These are phyloP conservation scores for Hirudo medicinalis DNA, from an alignment of 1,140 invertebrate genomes.

Conservation along the genomic window DNA sequence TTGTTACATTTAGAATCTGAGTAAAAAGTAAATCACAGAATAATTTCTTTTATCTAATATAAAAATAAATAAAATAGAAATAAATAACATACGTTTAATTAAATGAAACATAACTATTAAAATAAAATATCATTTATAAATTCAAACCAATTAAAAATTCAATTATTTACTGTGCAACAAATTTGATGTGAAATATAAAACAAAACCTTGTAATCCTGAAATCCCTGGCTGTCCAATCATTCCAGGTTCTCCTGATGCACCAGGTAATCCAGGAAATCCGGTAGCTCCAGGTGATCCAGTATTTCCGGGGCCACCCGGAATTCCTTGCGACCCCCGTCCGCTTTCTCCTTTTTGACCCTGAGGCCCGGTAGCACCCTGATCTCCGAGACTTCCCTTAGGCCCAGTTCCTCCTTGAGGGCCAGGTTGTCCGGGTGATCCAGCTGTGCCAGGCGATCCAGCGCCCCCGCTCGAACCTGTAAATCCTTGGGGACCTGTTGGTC, in stretches of 20 bases:
- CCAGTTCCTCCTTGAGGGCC: slow-evolving; percentile 17
- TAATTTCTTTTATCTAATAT: background rate
- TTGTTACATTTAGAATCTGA: too few species aligned
- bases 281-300: slow-evolving; percentile 10
- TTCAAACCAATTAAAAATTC: too few species aligned
- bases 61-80: background rate
- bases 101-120: too few species aligned
- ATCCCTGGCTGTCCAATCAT: slow-evolving; percentile 8
- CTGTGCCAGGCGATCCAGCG: slow-evolving; percentile 4
- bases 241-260: slow-evolving; percentile 12
- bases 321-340: slow-evolving; percentile 13
- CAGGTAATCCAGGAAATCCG: slow-evolving; percentile 11
- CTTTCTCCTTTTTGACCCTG: slow-evolving; percentile 17
- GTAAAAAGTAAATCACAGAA: too few species aligned
- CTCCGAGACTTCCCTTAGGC: slow-evolving; percentile 5
- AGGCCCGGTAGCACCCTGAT: slow-evolving; percentile 13
- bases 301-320: slow-evolving; percentile 12
- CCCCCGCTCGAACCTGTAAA: slow-evolving; percentile 14
- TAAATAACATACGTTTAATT: too few species aligned
- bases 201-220: background rate
- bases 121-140: too few species aligned
- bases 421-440: slow-evolving; percentile 16
- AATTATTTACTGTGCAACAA: too few species aligned
- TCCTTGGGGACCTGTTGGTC: slow-evolving; percentile 8
- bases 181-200: too few species aligned